Conservation (phyloP, 92 coral and sea anemone species). For the Zoanthus solanderi region DNA sequence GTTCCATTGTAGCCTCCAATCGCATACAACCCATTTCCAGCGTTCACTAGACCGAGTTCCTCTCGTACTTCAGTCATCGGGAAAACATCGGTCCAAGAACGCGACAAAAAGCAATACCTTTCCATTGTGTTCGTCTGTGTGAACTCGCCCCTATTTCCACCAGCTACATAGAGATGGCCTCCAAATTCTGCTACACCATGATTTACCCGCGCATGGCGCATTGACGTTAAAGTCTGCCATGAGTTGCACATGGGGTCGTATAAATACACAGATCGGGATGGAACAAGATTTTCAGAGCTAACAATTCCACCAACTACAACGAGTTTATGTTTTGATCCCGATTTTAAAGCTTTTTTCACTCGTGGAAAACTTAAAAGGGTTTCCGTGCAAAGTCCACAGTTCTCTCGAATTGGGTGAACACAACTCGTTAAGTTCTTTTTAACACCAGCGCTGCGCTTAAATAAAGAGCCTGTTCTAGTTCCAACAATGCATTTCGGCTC, state of each 20-base stretch:
- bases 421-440: background rate
- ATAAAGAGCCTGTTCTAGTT: background rate
- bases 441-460: background rate
- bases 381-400: background rate
- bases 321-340: background rate
- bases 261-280: conserved; percentile 16
- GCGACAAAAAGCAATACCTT: conserved; percentile 26
- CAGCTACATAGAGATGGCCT: conserved; percentile 33
- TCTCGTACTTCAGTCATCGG: conserved; percentile 66
- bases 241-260: conserved; percentile 13
- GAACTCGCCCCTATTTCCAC: conserved; percentile 27
- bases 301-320: conserved; percentile 10
- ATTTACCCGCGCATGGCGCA: conserved; percentile 25
- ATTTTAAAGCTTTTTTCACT: background rate
- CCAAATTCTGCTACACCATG: background rate
- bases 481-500: background rate
- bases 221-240: conserved; percentile 21
- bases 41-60: conserved; percentile 53
- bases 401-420: background rate
- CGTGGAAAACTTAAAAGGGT: background rate
- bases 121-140: conserved; percentile 63
- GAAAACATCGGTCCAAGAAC: conserved; percentile 48
- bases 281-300: conserved; percentile 14
- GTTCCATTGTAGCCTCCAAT: conserved; percentile 69
- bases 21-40: conserved; percentile 33